A percentile compares a stretch with the other conserved stretches of the same genome.
Conservation (phyloP, 2,888 invertebrate species). For the Amblyjoppa proteus region DNA sequence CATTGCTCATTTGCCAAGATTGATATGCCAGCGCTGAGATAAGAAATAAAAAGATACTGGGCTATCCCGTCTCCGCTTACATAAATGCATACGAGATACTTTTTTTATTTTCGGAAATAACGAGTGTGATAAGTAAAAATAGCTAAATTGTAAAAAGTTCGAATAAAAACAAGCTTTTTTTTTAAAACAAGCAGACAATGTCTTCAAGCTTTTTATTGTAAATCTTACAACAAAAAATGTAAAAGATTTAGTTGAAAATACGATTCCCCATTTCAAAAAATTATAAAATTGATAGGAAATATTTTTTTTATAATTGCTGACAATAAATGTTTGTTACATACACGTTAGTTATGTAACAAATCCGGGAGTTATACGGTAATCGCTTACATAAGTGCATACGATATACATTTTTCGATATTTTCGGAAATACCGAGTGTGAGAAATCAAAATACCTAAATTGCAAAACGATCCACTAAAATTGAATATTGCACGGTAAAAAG, state of each 20-base stretch:
- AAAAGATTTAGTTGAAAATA: background rate
- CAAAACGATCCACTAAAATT: background rate
- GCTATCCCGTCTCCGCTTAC: slow-evolving; percentile 48
- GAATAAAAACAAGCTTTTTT: background rate
- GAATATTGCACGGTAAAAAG: background rate
- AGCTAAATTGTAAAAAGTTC: background rate
- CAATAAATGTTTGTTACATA: too few relatives aligned
- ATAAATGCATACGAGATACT: slow-evolving; percentile 30
- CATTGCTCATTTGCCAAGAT: slow-evolving; percentile 83
- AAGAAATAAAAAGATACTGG: slow-evolving; percentile 59
- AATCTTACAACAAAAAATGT: background rate
- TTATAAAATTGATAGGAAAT: too few relatives aligned
- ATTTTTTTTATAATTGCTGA: too few relatives aligned
- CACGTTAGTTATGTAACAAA: too few relatives aligned
- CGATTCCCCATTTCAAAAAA: too few relatives aligned
- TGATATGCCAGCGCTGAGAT: slow-evolving; percentile 76
- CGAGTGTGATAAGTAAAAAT: slow-evolving; percentile 6
- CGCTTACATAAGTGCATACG: slow-evolving; percentile 49
- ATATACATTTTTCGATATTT: slow-evolving; percentile 1
- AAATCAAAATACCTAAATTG: background rate
- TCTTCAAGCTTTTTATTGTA: background rate
- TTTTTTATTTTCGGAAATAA: slow-evolving; percentile 9
- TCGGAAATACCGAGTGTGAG: background rate
- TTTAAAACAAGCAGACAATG: too few relatives aligned
- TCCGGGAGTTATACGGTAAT: too few relatives aligned